Base-by-base conservation (phyloP, 2,888 invertebrate species). In the Alsophila aescularia region DNA sequence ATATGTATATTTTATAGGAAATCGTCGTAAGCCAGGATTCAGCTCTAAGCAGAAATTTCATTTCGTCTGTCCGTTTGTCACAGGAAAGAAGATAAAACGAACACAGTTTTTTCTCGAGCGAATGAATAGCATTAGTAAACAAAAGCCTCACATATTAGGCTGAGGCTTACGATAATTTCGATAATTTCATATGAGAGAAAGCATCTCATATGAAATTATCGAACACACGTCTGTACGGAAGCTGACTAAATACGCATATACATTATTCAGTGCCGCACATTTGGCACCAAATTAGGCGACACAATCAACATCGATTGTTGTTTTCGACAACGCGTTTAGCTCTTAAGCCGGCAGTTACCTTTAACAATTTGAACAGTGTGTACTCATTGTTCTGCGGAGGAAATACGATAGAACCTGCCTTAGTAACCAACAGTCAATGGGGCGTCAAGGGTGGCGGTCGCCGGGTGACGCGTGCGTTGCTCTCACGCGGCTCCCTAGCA, bases 41-140 rank as follows among this genome's bases (percentile, higher is more conserved):
- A 27, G 52, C 29, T 36, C 18, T 39, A 12, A 32, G 41, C 47
- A 47, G 40, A 39, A 18, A 18, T 27, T 16, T 52, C 40, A 35
- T 35, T 44, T 32, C 21, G 12, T n/a, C 29, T 29, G 29, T 42
- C 36, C 42, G 41, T 42, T 41, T 42, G 36, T 53, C 42, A 32
- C 31, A 7, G 34, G 45, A n/a, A 27, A 14, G 31, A 48, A 21
- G 41, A 54, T 54, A 49, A 54, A 54, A 48, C 41, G 31, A 37
- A 34, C 42, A 37, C 48, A 48, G 32, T 43, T 48, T 54, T 32
- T 49, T 29, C 36, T 27, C 29, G 14, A 41, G 12, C 53, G 14
- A 42, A 37, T 42, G 42, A 47, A 43, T 48, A 16, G 16, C 48
- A 53, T 54, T 43, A 32, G 31, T 37, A 32, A 43, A 48, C 43